Percentiles rank a stretch among this genome's conserved stretches.
These are phyloP conservation scores for Zeugodacus cucurbitae DNA, from an alignment of 1,140 invertebrate genomes.

Conservation along the genomic window DNA sequence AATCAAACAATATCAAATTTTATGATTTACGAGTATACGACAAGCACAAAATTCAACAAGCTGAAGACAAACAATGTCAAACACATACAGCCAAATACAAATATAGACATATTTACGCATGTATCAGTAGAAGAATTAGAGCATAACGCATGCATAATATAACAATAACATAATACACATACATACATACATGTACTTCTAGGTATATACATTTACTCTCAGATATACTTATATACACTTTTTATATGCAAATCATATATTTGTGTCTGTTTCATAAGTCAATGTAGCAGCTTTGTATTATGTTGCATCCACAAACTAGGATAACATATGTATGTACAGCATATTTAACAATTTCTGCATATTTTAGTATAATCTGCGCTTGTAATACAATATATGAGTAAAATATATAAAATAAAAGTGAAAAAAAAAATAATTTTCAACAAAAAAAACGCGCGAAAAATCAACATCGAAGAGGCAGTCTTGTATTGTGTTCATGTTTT, in stretches of 20 bases:
- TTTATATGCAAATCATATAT: not conserved
- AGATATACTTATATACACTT: not conserved
- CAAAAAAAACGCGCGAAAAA: not conserved
- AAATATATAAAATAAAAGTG: not conserved
- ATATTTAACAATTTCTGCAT: not conserved
- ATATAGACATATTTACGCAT: not conserved
- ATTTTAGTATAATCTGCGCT: not conserved
- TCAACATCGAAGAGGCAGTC: conserved; percentile 8
- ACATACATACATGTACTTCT: not conserved
- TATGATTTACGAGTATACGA: not conserved
- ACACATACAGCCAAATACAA: not conserved
- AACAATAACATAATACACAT: not conserved
- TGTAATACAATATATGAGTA: not conserved
- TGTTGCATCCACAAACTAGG: not conserved
- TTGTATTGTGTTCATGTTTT: not conserved
- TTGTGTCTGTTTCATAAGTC: not conserved
- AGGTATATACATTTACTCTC: too few relatives aligned
- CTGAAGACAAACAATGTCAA: not conserved
- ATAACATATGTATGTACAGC: not conserved
- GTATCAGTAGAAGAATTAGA: not conserved
- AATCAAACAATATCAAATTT: not conserved
- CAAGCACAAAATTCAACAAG: not conserved
- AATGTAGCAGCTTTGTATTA: not conserved
- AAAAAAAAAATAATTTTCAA: not conserved
- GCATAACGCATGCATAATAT: not conserved